Conservation (phyloP, 2,113 vertebrate species). For the Casuarius casuarius region DNA sequence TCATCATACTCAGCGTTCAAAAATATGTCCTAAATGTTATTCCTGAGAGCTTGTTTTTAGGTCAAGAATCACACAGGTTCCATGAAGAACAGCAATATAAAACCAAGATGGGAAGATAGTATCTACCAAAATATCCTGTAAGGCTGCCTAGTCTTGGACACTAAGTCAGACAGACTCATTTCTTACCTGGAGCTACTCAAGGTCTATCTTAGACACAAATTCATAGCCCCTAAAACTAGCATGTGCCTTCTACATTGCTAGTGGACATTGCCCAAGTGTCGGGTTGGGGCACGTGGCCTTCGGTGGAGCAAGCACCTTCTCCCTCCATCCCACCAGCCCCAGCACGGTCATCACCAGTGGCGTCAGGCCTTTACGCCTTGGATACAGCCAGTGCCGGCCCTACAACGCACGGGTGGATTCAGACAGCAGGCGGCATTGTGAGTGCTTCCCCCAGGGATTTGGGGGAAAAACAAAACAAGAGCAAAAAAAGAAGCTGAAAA, state of each 20-base stretch:
- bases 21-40: not conserved
- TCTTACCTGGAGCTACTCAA: not conserved
- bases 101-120: not conserved
- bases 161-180: not conserved
- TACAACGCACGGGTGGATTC: not conserved
- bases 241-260: not conserved
- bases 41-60: not conserved
- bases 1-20: not conserved
- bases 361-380: not conserved
- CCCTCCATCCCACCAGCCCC: not conserved
- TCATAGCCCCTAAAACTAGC: not conserved
- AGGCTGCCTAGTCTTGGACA: not conserved
- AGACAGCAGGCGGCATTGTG: not conserved
- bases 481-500: not conserved
- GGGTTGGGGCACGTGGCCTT: no score
- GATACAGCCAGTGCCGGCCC: not conserved
- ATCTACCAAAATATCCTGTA: not conserved
- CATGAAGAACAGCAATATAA: not conserved
- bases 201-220: not conserved
- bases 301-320: not conserved
- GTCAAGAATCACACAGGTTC: not conserved
- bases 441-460: not conserved
- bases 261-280: not conserved
- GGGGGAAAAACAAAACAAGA: not conserved
- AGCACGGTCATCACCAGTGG: not conserved